Conservation (phyloP, 2,888 invertebrate genomes). For the Papilio protenor region DNA sequence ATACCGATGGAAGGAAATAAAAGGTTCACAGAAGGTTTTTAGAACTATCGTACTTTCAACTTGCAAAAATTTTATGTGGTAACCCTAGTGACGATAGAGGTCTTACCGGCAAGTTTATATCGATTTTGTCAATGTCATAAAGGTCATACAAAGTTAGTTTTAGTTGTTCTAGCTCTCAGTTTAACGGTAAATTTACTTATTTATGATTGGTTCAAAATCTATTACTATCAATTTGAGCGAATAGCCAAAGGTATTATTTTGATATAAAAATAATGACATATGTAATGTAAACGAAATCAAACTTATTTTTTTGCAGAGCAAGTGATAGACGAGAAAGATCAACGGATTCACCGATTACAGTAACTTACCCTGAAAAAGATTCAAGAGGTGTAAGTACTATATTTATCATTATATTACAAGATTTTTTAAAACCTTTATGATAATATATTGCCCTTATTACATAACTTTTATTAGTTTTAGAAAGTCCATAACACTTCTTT, state of each 20-base stretch:
- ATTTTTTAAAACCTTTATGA: not conserved
- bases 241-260: slow-evolving; percentile 15
- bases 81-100: not conserved
- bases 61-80: not conserved
- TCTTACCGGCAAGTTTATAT: not conserved
- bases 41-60: not conserved
- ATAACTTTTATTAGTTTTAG: not conserved
- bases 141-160: slow-evolving; percentile 53
- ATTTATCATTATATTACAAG: not conserved
- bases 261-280: not conserved
- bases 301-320: not conserved
- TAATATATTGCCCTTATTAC: not conserved
- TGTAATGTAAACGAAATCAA: not conserved
- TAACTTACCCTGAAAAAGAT: not conserved
- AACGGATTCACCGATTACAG: not conserved
- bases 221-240: not conserved
- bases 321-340: not conserved
- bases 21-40: not conserved
- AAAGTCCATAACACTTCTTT: not conserved
- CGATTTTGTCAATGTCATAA: slow-evolving; percentile 56
- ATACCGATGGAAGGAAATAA: not conserved
- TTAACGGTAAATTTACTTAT: not conserved
- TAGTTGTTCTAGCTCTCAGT: slow-evolving; percentile 14
- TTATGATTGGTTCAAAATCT: slow-evolving; percentile 46
- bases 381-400: not conserved